Conservation (phyloP, 2,888 invertebrate species). For the Serrognathus titanus region DNA sequence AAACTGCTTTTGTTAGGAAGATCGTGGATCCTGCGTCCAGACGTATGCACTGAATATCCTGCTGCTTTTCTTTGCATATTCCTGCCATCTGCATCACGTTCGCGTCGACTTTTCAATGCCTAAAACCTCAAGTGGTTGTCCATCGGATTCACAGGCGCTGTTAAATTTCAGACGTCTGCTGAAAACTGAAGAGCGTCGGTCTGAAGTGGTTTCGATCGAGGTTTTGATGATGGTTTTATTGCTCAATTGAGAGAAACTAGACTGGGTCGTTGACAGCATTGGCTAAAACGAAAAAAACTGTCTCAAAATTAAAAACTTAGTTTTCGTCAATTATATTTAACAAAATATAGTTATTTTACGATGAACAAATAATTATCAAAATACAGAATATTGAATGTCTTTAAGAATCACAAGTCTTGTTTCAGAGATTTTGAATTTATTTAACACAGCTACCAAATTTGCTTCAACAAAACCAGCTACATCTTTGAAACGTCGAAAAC, state of each 20-base stretch:
- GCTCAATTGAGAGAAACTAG: background rate
- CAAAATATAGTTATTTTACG: no score
- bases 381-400: no score
- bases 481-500: no score
- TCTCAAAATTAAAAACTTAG: no score
- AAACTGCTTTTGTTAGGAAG: background rate
- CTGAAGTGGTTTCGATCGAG: constrained; percentile 1
- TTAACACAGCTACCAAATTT: no score
- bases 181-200: background rate
- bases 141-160: background rate
- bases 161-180: background rate
- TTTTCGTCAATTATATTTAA: no score
- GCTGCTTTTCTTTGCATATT: background rate
- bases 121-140: background rate
- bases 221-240: background rate
- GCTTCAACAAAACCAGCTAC: no score
- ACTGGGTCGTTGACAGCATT: background rate
- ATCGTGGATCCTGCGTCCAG: background rate
- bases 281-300: no score
- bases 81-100: background rate
- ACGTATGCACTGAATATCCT: background rate
- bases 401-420: no score
- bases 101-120: background rate
- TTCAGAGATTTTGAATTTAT: no score
- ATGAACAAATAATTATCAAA: no score